Evolutionary conservation across 1,140 invertebrate genomes (phyloP).

Genomic region (Gonatopus flavifemur): DNA sequence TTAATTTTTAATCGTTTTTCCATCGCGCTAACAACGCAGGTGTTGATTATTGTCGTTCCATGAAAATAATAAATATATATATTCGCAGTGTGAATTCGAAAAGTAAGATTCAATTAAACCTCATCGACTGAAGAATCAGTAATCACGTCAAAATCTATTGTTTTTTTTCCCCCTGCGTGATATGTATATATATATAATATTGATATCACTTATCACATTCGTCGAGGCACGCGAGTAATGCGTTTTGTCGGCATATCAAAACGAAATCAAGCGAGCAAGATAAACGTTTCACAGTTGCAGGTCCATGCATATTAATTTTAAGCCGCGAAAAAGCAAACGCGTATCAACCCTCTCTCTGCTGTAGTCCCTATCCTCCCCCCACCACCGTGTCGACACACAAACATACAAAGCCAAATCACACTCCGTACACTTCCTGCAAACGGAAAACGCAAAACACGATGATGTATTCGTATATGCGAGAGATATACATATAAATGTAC

Average conservation of each 20-base stretch:
- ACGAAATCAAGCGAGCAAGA: slow-evolving; percentile 56
- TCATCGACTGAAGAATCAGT: background rate
- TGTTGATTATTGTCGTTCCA: slow-evolving; percentile 33
- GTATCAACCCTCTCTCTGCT: slow-evolving; percentile 1
- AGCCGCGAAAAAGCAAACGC: slow-evolving; percentile 48
- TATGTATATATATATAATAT: background rate
- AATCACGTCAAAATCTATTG: background rate
- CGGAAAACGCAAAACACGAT: slow-evolving; percentile 34
- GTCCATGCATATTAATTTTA: slow-evolving; percentile 59
- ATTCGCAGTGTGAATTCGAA: slow-evolving; percentile 29
- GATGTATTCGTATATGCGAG: slow-evolving; percentile 23
- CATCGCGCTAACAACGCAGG: slow-evolving; percentile 20
- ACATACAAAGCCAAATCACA: slow-evolving; percentile 6
- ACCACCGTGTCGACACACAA: background rate
- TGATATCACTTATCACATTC: background rate
- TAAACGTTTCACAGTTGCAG: slow-evolving; percentile 53
- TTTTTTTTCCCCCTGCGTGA: no score
- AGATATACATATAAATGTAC: no score
- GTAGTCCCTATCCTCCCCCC: background rate
- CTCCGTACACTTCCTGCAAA: background rate
- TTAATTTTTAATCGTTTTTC: slow-evolving; percentile 53
- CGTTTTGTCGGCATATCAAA: slow-evolving; percentile 57
- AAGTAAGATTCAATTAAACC: background rate
- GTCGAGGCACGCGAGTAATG: slow-evolving; percentile 21
- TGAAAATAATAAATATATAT: no score